Percentiles rank a stretch among this genome's conserved stretches.
phyloP scores from a whole-genome alignment of 2,888 invertebrate species.

The Drosophila neonasuta region DNA sequence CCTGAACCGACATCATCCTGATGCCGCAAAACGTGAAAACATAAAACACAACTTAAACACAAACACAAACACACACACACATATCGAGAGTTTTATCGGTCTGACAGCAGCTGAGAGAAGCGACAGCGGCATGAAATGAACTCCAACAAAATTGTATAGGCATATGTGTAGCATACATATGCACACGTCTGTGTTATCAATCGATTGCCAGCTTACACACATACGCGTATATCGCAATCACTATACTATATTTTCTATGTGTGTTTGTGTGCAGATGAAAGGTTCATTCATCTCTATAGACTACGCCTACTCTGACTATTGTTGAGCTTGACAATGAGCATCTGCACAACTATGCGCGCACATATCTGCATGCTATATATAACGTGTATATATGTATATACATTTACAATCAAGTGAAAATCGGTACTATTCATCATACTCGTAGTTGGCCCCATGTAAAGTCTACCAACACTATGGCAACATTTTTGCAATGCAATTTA shows the following conservation, averaged over 20 bases:
- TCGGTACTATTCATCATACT: constrained; percentile 13
- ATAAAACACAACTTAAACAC: constrained; percentile 30
- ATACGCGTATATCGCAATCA: not conserved
- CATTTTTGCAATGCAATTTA: constrained; percentile 43
- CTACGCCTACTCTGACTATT: constrained; percentile 5
- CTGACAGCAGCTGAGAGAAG: constrained; percentile 6
- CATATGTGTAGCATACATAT: constrained; percentile 2
- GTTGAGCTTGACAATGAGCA: constrained; percentile 9
- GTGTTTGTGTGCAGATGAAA: not conserved
- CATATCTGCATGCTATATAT: no score
- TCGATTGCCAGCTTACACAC: constrained; percentile 31
- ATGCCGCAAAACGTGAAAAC: constrained; percentile 14
- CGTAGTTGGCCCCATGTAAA: constrained; percentile 3
- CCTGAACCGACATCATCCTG: constrained; percentile 17
- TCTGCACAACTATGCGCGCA: not conserved
- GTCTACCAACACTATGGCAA: constrained; percentile 18
- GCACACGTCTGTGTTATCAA: constrained; percentile 21
- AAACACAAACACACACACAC: not conserved
- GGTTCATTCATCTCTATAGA: constrained; percentile 40
- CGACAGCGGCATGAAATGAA: constrained; percentile 16
- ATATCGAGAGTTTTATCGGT: constrained; percentile 5
- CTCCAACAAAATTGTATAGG: constrained; percentile 8
- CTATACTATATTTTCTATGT: not conserved
- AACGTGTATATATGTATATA: not conserved
- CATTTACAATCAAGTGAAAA: constrained; percentile 4